Conservation (phyloP, 2,797 vertebrate genomes). For the Fringilla coelebs region DNA sequence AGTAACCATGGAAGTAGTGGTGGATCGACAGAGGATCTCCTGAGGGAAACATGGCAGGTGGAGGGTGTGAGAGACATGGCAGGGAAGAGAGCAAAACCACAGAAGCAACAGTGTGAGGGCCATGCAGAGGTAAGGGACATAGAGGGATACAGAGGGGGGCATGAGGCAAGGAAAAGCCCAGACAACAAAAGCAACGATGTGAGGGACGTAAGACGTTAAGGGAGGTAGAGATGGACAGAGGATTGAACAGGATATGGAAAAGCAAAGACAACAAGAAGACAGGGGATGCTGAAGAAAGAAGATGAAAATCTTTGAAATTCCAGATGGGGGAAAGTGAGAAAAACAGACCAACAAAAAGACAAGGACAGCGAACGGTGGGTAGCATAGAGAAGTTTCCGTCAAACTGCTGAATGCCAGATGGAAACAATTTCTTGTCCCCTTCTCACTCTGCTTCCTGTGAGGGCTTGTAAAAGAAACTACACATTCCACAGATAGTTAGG, state of each 20-base stretch:
- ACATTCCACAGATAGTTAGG: background rate
- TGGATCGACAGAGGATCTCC: slow-evolving; percentile 83
- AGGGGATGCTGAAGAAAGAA: background rate
- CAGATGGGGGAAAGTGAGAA: background rate
- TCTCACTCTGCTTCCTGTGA: slow-evolving; percentile 44
- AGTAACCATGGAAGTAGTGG: slow-evolving; percentile 92
- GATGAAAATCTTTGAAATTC: background rate
- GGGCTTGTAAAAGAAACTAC: slow-evolving; percentile 26
- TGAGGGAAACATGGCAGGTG: slow-evolving; percentile 74
- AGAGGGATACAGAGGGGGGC: background rate
- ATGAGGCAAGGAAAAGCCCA: background rate
- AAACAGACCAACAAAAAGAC: background rate
- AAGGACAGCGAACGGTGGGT: background rate
- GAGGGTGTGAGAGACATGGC: slow-evolving; percentile 58
- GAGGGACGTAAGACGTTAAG: background rate
- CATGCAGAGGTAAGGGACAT: background rate
- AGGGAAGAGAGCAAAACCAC: background rate
- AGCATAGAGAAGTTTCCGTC: background rate
- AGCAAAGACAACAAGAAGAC: background rate
- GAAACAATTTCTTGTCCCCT: slow-evolving; percentile 36
- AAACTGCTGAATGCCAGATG: slow-evolving; percentile 52
- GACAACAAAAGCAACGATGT: background rate
- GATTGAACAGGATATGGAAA: background rate
- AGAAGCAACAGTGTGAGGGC: background rate
- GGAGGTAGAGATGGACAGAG: background rate